A percentile compares a stretch with the other conserved stretches of the same genome.
Evolutionary conservation across 2,797 vertebrate species (phyloP).

Genomic region (Phrynocephalus guinanensis): DNA sequence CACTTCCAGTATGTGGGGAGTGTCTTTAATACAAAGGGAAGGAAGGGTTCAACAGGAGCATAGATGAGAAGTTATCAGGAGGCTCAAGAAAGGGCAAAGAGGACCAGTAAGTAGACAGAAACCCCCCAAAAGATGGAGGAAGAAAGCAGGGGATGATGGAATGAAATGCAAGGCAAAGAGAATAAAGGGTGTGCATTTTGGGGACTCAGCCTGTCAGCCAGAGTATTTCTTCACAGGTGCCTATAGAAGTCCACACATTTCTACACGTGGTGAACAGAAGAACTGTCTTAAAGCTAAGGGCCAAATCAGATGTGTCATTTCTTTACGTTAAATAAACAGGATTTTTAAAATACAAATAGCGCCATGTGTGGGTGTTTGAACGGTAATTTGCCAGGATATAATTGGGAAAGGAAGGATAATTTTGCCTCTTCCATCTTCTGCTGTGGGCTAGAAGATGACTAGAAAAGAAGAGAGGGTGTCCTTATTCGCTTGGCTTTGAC

Average conservation of each 20-base stretch:
- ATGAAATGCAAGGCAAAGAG: not conserved
- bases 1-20: not conserved
- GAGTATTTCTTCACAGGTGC: not conserved
- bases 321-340: too few species aligned
- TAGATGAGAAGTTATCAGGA: not conserved
- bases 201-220: not conserved
- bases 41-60: not conserved
- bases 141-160: not conserved
- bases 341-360: too few species aligned
- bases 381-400: not conserved
- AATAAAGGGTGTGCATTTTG: not conserved
- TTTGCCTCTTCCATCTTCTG: not conserved
- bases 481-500: too few species aligned
- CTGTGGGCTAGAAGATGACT: not conserved
- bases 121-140: not conserved
- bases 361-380: too few species aligned
- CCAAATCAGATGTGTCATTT: not conserved
- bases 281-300: not conserved
- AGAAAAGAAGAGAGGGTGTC: not conserved
- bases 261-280: not conserved
- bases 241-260: not conserved
- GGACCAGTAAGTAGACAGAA: not conserved
- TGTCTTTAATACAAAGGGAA: not conserved
- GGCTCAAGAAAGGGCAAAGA: not conserved
- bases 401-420: not conserved